Percentiles rank a stretch among this genome's conserved stretches.
Evolutionary conservation across 2,888 invertebrate species (phyloP).

Genomic region (Lordiphosa andalusiaca): DNA sequence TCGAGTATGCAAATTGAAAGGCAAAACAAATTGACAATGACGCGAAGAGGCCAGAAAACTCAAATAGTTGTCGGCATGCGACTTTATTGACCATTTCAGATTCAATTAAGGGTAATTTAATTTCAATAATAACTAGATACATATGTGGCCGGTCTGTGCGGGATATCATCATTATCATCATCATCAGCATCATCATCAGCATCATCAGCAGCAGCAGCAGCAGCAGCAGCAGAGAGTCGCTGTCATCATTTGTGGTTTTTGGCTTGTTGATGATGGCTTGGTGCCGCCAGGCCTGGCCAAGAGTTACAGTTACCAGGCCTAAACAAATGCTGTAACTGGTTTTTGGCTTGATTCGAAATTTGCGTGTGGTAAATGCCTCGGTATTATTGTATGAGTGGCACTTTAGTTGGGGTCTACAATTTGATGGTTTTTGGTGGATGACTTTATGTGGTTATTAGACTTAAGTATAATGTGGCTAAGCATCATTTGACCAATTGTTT

Average conservation of each 20-base stretch:
- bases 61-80: constrained; percentile 70
- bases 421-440: not conserved
- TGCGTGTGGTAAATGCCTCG: constrained; percentile 49
- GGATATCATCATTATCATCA: constrained; percentile 14
- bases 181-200: not conserved
- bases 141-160: constrained; percentile 40
- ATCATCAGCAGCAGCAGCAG: no score
- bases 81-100: constrained; percentile 74
- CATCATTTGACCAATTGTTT: no score
- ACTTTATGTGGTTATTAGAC: constrained; percentile 2
- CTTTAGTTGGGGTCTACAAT: constrained; percentile 3
- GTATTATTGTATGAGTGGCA: constrained; percentile 14
- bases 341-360: constrained; percentile 54
- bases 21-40: constrained; percentile 37
- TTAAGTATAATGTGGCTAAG: no score
- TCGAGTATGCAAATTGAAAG: constrained; percentile 54
- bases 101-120: constrained; percentile 74
- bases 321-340: constrained; percentile 15
- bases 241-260: constrained; percentile 15
- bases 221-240: not conserved
- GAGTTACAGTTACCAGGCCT: constrained; percentile 37
- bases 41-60: constrained; percentile 37
- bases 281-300: constrained; percentile 8
- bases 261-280: constrained; percentile 17
- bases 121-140: constrained; percentile 71